Percentiles rank a stretch among this genome's conserved stretches.
These are phyloP conservation scores for Cephus runcator DNA, from an alignment of 2,888 invertebrate species.

Conservation along the genomic window DNA sequence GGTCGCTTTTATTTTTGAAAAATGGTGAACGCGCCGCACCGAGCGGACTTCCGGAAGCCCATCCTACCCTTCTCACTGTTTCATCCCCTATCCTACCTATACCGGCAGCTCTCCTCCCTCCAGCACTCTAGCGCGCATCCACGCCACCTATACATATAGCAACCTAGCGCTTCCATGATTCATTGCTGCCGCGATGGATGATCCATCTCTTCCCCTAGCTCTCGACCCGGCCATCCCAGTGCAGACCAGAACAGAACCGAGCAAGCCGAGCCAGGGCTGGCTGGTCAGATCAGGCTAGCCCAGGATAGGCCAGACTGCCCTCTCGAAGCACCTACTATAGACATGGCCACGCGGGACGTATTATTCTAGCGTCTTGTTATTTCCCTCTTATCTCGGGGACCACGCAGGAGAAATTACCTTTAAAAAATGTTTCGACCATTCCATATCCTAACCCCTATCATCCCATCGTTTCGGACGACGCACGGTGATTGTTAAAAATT, in stretches of 20 bases:
- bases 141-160: constrained; percentile 41
- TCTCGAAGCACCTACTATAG: not conserved
- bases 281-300: constrained; percentile 1
- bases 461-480: not conserved
- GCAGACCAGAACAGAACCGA: constrained; percentile 16
- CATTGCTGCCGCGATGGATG: constrained; percentile 64
- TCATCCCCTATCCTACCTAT: constrained; percentile 70
- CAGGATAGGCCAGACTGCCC: constrained; percentile 15
- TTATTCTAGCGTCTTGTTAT: constrained; percentile 46
- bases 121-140: constrained; percentile 66
- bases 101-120: constrained; percentile 70
- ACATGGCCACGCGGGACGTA: constrained; percentile 33
- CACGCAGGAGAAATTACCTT: constrained; percentile 26
- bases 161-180: constrained; percentile 59
- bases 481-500: not conserved
- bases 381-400: constrained; percentile 32
- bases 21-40: constrained; percentile 56
- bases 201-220: constrained; percentile 62
- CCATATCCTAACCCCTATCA: too few relatives aligned
- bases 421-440: not conserved
- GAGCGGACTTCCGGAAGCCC: constrained; percentile 59
- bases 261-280: constrained; percentile 30
- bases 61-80: constrained; percentile 38
- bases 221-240: constrained; percentile 17
- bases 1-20: constrained; percentile 63